Evolutionary conservation across 2,888 invertebrate genomes (phyloP).

Genomic region (Cosmorhoe ocellata): DNA sequence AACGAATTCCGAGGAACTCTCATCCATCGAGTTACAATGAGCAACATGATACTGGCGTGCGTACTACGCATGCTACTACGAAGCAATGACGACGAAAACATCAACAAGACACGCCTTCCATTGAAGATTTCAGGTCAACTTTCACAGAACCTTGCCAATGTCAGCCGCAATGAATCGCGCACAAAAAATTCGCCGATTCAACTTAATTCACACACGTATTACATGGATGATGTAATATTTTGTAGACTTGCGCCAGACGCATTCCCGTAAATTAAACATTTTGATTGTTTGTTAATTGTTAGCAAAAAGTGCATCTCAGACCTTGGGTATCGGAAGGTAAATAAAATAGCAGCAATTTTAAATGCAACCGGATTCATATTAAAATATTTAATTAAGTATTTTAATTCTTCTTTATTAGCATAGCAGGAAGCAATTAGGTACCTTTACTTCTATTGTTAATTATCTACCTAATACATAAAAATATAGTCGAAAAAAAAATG

Average conservation of each 20-base stretch:
- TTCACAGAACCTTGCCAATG: conserved; percentile 35
- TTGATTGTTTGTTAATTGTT: conserved; percentile 41
- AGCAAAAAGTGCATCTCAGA: conserved; percentile 40
- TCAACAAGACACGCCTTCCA: conserved; percentile 52
- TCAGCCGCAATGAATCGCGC: conserved; percentile 54
- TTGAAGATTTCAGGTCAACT: conserved; percentile 47
- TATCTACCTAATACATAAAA: too few relatives aligned
- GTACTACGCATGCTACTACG: conserved; percentile 37
- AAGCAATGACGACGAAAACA: conserved; percentile 34
- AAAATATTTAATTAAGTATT: not conserved
- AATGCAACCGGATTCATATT: conserved; percentile 6
- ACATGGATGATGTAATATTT: conserved; percentile 69
- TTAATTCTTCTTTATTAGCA: not conserved
- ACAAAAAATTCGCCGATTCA: conserved; percentile 29
- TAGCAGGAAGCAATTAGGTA: not conserved
- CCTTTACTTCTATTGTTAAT: too few relatives aligned
- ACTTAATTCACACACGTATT: conserved; percentile 42
- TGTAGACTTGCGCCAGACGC: conserved; percentile 67
- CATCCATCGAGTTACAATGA: conserved; percentile 36
- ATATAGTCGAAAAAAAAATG: too few relatives aligned
- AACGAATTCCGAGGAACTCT: conserved; percentile 55
- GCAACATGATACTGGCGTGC: conserved; percentile 47
- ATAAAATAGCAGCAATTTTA: conserved; percentile 21
- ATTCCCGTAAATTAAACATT: conserved; percentile 55
- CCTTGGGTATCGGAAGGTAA: conserved; percentile 20